Evolutionary conservation across 35 echinoderm and acorn worm species (phyloP).

Genomic region (Ophiothrix spiculata): DNA sequence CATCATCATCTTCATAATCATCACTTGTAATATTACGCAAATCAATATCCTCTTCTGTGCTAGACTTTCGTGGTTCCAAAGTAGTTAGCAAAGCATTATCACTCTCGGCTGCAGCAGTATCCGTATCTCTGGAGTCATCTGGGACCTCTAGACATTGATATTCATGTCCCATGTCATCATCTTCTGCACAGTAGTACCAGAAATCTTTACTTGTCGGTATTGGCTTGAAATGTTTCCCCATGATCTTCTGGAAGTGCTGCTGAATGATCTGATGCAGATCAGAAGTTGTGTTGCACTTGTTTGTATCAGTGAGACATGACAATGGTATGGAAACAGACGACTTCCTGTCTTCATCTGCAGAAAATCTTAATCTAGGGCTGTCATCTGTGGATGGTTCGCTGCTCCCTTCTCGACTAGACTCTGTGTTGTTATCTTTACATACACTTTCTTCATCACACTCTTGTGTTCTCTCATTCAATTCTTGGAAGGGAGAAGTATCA

Average conservation of each 20-base stretch:
- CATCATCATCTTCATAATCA: conserved; percentile 37
- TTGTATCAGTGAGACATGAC: conserved; percentile 17
- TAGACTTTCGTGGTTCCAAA: background rate
- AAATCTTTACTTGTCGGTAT: conserved; percentile 76
- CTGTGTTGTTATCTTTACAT: background rate
- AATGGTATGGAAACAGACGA: conserved; percentile 39
- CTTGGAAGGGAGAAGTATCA: no score
- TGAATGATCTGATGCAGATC: conserved; percentile 74
- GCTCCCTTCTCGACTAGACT: background rate
- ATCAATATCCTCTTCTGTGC: background rate
- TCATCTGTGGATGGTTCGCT: background rate
- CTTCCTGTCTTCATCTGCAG: conserved; percentile 6
- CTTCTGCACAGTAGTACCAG: conserved; percentile 58
- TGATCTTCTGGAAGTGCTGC: conserved; percentile 72
- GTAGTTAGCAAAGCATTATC: no score
- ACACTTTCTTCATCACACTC: background rate
- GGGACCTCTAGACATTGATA: background rate
- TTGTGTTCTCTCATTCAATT: no score
- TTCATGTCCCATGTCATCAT: background rate
- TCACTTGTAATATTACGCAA: background rate
- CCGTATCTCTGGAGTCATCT: background rate
- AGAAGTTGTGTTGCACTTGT: conserved; percentile 47
- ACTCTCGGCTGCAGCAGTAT: background rate
- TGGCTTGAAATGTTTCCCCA: conserved; percentile 76
- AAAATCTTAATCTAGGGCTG: background rate